phyloP scores from a whole-genome alignment of 2,113 vertebrate species.

The Urocolius indicus region DNA sequence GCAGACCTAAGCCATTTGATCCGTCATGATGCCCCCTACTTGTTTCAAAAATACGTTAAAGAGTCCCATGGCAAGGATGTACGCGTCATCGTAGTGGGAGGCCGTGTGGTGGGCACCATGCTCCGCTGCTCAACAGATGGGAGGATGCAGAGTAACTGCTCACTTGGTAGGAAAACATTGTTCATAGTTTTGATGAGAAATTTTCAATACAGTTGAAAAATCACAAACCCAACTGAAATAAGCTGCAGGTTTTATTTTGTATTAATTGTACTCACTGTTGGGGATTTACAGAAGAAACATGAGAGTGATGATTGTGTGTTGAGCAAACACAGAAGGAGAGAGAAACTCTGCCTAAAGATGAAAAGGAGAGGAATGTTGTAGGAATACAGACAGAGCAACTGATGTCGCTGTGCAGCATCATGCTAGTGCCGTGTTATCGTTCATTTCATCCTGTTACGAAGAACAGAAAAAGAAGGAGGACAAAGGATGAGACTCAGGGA shows the following conservation, averaged over 20 bases:
- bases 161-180: conserved; percentile 77
- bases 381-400: neutral
- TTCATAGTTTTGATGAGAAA: neutral
- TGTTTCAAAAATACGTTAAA: conserved; percentile 85
- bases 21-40: conserved; percentile 84
- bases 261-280: neutral
- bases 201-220: neutral
- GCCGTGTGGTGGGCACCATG: conserved; percentile 86
- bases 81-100: conserved; percentile 84
- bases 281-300: neutral
- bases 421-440: neutral
- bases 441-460: neutral
- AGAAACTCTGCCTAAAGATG: neutral
- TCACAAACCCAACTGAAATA: neutral
- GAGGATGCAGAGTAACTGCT: conserved; percentile 87
- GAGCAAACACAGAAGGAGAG: neutral
- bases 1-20: conserved; percentile 84
- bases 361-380: neutral
- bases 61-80: conserved; percentile 85
- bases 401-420: neutral
- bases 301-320: neutral
- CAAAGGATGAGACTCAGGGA: neutral
- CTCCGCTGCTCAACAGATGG: conserved; percentile 85
- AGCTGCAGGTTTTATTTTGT: neutral
- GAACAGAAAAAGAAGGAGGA: neutral